Evolutionary conservation across 2,113 vertebrate species (phyloP).

Genomic region (Pachyramphus minor): DNA sequence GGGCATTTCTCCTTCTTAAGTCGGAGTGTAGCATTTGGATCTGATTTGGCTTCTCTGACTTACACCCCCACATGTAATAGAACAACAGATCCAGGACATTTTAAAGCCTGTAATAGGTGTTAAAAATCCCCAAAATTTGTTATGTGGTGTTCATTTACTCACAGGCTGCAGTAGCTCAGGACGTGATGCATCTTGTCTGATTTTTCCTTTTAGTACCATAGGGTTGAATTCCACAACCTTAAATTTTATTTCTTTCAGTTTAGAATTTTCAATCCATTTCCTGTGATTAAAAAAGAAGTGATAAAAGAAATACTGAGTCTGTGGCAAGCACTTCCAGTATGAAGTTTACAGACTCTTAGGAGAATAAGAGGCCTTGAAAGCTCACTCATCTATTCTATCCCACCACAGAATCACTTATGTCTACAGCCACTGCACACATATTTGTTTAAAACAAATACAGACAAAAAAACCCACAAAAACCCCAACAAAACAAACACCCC

Average conservation of each 20-base stretch:
- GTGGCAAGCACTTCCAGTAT: neutral
- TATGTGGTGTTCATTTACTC: slow-evolving; percentile 54
- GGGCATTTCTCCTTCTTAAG: neutral
- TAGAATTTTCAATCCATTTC: slow-evolving; percentile 88
- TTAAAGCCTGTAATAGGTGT: neutral
- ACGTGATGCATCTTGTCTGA: slow-evolving; percentile 86
- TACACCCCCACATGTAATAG: neutral
- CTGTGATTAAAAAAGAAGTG: slow-evolving; percentile 61
- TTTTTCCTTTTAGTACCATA: slow-evolving; percentile 87
- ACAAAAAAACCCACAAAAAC: neutral
- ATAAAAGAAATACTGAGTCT: neutral
- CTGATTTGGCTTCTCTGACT: neutral
- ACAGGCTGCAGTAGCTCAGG: slow-evolving; percentile 96
- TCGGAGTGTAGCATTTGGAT: neutral
- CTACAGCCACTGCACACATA: neutral
- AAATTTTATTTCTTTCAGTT: slow-evolving; percentile 86
- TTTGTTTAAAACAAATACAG: neutral
- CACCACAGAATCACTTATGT: neutral
- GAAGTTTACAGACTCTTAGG: neutral
- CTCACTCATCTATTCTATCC: neutral
- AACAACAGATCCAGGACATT: neutral
- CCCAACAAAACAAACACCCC: neutral
- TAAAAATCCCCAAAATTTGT: neutral
- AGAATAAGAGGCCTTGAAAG: neutral
- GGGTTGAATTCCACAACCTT: slow-evolving; percentile 94